A percentile compares a stretch with the other conserved stretches of the same genome.
These are phyloP conservation scores for Perca schrenkii DNA, from an alignment of 2,113 vertebrate species.

Conservation along the genomic window DNA sequence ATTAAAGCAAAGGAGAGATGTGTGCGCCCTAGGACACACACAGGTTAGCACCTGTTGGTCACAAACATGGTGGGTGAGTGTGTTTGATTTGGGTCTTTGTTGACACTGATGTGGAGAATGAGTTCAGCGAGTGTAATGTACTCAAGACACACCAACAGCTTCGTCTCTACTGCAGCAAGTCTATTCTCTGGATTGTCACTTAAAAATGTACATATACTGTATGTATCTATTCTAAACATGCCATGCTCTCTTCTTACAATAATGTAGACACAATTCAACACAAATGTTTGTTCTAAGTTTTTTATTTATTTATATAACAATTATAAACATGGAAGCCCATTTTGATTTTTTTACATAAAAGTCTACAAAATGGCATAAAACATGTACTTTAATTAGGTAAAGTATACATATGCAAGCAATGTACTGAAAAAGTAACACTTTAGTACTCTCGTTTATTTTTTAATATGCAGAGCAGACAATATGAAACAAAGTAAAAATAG, in stretches of 20 bases:
- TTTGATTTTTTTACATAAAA: constrained; percentile 10
- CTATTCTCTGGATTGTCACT: no score
- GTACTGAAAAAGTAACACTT: not conserved
- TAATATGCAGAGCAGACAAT: not conserved
- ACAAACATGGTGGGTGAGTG: no score
- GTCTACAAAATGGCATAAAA: constrained; percentile 42
- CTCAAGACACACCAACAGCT: no score
- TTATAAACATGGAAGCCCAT: constrained; percentile 8
- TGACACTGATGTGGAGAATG: no score
- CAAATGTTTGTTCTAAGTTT: constrained; percentile 11
- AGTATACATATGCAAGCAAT: constrained; percentile 11
- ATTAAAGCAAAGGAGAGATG: no score
- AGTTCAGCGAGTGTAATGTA: no score
- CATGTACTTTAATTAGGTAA: not conserved
- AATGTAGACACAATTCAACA: not conserved
- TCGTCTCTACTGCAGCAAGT: no score
- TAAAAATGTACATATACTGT: no score
- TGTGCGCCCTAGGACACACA: no score
- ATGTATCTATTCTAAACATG: no score
- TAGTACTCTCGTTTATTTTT: not conserved
- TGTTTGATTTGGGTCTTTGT: no score
- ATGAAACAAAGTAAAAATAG: not conserved
- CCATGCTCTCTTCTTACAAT: not conserved
- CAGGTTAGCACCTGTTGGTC: no score
- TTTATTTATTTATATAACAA: constrained; percentile 33